phyloP scores from a whole-genome alignment of 2,113 vertebrate species.

The Puffinus mauretanicus region DNA sequence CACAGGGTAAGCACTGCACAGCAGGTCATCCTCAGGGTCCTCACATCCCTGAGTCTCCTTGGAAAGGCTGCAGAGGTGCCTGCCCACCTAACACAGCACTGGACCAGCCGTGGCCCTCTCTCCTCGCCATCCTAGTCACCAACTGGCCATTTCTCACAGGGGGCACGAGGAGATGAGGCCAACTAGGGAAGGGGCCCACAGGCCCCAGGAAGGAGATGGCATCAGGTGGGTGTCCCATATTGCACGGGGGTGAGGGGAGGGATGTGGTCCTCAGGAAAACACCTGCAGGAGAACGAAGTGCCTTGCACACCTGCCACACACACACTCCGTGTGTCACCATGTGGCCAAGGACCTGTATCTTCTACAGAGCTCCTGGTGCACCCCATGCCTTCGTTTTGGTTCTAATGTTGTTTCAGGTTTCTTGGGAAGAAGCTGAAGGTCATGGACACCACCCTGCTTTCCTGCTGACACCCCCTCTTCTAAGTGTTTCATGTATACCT shows the following conservation, averaged over 20 bases:
- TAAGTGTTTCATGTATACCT: background rate
- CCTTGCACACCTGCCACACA: background rate
- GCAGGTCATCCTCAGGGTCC: background rate
- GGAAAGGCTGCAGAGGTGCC: background rate
- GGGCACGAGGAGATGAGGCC: background rate
- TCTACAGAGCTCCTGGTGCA: background rate
- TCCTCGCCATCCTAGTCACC: background rate
- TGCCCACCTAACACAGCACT: accelerated
- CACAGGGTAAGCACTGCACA: background rate
- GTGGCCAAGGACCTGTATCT: background rate
- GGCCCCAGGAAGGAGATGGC: background rate
- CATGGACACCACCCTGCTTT: background rate
- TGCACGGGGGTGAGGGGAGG: background rate
- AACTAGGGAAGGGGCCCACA: background rate
- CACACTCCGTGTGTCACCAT: background rate
- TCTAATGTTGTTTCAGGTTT: background rate
- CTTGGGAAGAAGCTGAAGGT: background rate
- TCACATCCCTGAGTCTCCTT: background rate
- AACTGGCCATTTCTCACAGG: accelerated
- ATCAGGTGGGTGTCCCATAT: background rate
- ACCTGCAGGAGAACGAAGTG: background rate
- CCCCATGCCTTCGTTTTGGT: background rate
- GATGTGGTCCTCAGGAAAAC: background rate
- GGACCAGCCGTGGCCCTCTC: background rate
- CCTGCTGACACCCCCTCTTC: background rate